A percentile compares a stretch with the other conserved stretches of the same genome.
phyloP scores from a whole-genome alignment of 2,888 invertebrate species.

The Trachelus stipa region DNA sequence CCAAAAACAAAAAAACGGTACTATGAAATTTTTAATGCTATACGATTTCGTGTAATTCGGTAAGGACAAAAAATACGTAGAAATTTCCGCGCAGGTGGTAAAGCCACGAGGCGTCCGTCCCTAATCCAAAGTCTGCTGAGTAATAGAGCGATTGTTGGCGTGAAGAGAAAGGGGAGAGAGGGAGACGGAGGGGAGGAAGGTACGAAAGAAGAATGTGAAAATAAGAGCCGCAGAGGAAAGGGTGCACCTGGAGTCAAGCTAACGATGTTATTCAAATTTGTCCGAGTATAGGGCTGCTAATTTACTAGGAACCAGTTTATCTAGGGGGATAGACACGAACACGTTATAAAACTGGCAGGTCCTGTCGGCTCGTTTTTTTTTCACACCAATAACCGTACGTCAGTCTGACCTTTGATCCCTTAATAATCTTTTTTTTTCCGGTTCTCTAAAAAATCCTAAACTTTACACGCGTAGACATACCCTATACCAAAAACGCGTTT shows the following conservation, averaged over 20 bases:
- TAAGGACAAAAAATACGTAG: not conserved
- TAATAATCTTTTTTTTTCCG: too few species aligned
- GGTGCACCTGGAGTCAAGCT: constrained; percentile 5
- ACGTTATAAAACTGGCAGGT: too few species aligned
- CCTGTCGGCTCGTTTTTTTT: too few species aligned
- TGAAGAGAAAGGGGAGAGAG: too few species aligned
- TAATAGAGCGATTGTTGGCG: not conserved
- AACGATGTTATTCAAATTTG: constrained; percentile 9
- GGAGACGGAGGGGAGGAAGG: too few species aligned
- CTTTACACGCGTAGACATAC: too few species aligned
- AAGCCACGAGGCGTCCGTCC: not conserved
- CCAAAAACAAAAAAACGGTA: not conserved
- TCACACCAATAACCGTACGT: too few species aligned
- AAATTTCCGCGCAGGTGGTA: not conserved
- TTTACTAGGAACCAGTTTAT: not conserved
- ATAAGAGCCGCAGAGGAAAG: not conserved
- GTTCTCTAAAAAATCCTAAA: too few species aligned
- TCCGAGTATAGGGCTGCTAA: not conserved
- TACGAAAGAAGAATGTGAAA: too few species aligned
- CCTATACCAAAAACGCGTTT: too few species aligned
- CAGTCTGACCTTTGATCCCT: too few species aligned
- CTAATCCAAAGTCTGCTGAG: not conserved
- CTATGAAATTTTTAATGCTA: not conserved
- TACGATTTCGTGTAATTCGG: not conserved
- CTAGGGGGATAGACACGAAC: too few species aligned